These are phyloP conservation scores for Gallinago media DNA, from an alignment of 2,113 vertebrate species.

Conservation along the genomic window DNA sequence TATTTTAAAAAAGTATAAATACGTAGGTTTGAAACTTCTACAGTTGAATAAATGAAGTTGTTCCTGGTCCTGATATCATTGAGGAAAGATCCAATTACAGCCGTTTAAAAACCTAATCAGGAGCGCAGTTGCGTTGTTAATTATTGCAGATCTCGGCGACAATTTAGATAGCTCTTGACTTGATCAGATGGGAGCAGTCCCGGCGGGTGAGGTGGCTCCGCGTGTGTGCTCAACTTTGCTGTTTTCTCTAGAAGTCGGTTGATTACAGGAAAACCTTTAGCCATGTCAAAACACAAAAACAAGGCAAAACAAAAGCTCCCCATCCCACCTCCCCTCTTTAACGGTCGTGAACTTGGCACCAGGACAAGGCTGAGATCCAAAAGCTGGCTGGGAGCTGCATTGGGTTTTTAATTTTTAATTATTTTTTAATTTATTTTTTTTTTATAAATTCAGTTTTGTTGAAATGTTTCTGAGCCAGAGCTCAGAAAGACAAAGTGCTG, in stretches of 20 bases:
- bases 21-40: fast-evolving
- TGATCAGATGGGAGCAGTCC: not conserved
- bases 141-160: not conserved
- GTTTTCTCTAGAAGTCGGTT: not conserved
- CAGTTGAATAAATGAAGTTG: not conserved
- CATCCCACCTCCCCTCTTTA: not conserved
- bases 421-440: not conserved
- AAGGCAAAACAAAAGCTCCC: not conserved
- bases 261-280: constrained; percentile 29
- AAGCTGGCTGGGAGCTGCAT: not conserved
- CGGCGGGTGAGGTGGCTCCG: not conserved
- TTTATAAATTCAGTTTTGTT: not conserved
- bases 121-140: not conserved
- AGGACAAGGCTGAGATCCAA: not conserved
- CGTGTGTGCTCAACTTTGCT: not conserved
- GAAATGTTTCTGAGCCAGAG: not conserved
- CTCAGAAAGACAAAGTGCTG: not conserved
- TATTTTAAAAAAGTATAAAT: too few species aligned
- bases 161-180: not conserved
- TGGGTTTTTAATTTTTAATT: not conserved
- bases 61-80: fast-evolving
- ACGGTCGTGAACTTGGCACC: not conserved
- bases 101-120: not conserved
- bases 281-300: not conserved
- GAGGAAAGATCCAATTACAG: not conserved